Evolutionary conservation across 2,797 vertebrate genomes (phyloP).

Genomic region (Brotula barbata): DNA sequence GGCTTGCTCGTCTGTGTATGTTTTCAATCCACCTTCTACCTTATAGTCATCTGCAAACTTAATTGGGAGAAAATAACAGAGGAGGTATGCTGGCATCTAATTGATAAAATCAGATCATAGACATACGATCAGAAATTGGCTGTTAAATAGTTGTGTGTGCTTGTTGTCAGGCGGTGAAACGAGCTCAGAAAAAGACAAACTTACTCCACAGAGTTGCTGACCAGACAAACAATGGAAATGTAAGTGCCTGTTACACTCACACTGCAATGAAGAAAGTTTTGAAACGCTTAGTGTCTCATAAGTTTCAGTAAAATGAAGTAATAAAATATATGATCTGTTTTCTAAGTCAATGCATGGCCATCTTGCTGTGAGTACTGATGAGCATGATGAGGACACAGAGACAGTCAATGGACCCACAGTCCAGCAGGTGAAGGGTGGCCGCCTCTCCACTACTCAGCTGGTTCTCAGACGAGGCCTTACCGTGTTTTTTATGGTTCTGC

Average conservation of each 20-base stretch:
- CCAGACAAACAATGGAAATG: constrained; percentile 17
- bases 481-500: constrained; percentile 54
- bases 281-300: background rate
- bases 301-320: background rate
- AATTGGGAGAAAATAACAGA: constrained; percentile 83
- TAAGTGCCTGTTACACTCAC: constrained; percentile 22
- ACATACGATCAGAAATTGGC: too few relatives aligned
- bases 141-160: background rate
- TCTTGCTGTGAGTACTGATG: constrained; percentile 37
- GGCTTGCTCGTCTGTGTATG: constrained; percentile 83
- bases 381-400: constrained; percentile 19
- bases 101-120: too few relatives aligned
- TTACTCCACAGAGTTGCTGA: constrained; percentile 1
- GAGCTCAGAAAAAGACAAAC: constrained; percentile 48
- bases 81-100: constrained; percentile 71
- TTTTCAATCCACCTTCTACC: constrained; percentile 83
- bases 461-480: constrained; percentile 73
- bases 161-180: constrained; percentile 61
- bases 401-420: background rate
- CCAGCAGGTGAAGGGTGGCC: background rate
- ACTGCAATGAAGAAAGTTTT: too few relatives aligned
- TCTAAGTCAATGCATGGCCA: constrained; percentile 59
- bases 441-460: constrained; percentile 69
- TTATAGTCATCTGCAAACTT: constrained; percentile 78
- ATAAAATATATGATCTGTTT: background rate